Evolutionary conservation across 1,140 invertebrate species (phyloP).

Genomic region (Drosophila aff.): DNA sequence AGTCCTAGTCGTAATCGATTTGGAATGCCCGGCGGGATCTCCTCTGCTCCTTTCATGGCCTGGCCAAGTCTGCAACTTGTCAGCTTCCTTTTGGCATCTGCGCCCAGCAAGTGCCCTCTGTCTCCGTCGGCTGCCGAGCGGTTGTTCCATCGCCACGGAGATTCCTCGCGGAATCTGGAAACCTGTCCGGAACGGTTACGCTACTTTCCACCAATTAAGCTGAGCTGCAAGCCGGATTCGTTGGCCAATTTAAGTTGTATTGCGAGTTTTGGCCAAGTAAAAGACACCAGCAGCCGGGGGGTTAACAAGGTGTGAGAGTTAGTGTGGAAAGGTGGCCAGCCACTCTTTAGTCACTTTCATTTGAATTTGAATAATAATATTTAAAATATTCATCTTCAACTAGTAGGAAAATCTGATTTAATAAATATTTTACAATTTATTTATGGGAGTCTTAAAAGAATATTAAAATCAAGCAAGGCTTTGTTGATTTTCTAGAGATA

Average conservation of each 20-base stretch:
- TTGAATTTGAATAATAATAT: neutral
- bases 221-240: slow-evolving; percentile 2
- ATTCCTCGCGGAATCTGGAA: slow-evolving; percentile 24
- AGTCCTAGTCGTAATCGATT: slow-evolving; percentile 75
- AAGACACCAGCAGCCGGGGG: neutral
- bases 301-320: slow-evolving; percentile 19
- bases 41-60: slow-evolving; percentile 54
- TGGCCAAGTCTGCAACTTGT: slow-evolving; percentile 55
- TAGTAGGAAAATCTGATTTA: neutral
- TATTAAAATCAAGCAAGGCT: neutral
- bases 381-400: neutral
- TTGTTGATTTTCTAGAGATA: neutral
- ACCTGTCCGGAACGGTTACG: slow-evolving; percentile 65
- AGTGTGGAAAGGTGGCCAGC: neutral
- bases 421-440: too few relatives aligned
- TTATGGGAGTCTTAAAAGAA: neutral
- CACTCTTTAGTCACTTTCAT: neutral
- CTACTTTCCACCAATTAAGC: slow-evolving; percentile 57
- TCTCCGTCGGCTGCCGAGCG: slow-evolving; percentile 40
- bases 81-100: slow-evolving; percentile 78
- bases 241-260: slow-evolving; percentile 36
- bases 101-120: slow-evolving; percentile 73
- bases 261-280: slow-evolving; percentile 4
- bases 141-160: slow-evolving; percentile 45
- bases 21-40: slow-evolving; percentile 76